A percentile compares a stretch with the other conserved stretches of the same genome.
Evolutionary conservation across 2,888 invertebrate species (phyloP).

Genomic region (Spilosoma lubricipeda): DNA sequence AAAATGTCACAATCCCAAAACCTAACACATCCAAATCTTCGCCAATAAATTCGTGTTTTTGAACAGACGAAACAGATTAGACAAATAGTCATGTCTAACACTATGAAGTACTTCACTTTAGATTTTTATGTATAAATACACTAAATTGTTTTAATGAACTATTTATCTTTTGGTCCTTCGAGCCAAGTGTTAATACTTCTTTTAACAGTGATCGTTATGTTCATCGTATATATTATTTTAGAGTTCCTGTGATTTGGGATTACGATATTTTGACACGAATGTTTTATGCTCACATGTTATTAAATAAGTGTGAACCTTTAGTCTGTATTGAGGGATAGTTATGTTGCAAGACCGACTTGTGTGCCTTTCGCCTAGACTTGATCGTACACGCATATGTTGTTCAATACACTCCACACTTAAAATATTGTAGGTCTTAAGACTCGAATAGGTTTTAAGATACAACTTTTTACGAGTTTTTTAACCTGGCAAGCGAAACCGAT

Average conservation of each 20-base stretch:
- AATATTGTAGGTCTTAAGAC: not conserved
- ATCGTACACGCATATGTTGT: not conserved
- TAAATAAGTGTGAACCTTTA: not conserved
- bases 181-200: not conserved
- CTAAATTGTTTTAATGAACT: not conserved
- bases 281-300: not conserved
- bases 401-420: not conserved
- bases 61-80: not conserved
- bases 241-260: not conserved
- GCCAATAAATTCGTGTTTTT: too few species aligned
- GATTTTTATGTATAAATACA: not conserved
- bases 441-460: not conserved
- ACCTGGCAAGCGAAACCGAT: not conserved
- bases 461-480: not conserved
- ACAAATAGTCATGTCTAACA: not conserved
- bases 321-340: not conserved
- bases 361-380: not conserved
- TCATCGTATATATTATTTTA: not conserved
- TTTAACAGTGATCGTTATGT: not conserved
- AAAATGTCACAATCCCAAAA: not conserved
- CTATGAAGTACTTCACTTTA: not conserved
- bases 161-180: not conserved
- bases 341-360: constrained; percentile 3
- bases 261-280: not conserved
- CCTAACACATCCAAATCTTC: not conserved